phyloP scores from a whole-genome alignment of 1,140 invertebrate species.

The Aphaenogaster floridana region DNA sequence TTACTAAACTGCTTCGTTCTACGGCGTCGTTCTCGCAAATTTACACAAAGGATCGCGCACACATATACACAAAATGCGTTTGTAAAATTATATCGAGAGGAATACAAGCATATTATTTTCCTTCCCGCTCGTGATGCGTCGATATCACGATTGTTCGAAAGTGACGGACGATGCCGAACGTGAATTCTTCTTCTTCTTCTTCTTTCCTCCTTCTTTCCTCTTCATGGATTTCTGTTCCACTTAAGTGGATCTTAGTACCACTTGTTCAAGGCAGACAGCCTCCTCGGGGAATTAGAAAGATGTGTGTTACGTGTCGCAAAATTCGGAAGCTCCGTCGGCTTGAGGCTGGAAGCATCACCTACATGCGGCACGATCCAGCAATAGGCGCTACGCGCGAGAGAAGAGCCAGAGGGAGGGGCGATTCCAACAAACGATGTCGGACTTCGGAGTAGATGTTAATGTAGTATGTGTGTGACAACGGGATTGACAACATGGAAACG shows the following conservation, averaged over 20 bases:
- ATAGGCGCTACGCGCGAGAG: slow-evolving; percentile 69
- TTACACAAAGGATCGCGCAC: neutral
- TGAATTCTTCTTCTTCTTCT: too few relatives aligned
- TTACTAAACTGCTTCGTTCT: neutral
- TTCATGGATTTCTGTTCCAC: too few relatives aligned
- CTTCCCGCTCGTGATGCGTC: neutral
- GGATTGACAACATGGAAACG: slow-evolving; percentile 87
- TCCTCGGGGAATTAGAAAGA: too few relatives aligned
- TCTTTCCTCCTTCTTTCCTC: too few relatives aligned
- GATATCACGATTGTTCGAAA: slow-evolving; percentile 21
- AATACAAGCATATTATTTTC: neutral
- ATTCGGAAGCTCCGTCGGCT: slow-evolving; percentile 15
- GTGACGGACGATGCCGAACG: neutral
- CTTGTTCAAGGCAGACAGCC: too few relatives aligned
- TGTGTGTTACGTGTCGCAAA: slow-evolving; percentile 45
- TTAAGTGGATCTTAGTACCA: too few relatives aligned
- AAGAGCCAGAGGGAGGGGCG: slow-evolving; percentile 81
- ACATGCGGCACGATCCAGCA: slow-evolving; percentile 70
- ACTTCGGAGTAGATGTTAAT: slow-evolving; percentile 87
- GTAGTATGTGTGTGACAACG: slow-evolving; percentile 87
- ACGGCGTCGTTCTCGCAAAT: neutral
- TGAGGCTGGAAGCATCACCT: slow-evolving; percentile 28
- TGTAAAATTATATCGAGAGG: neutral
- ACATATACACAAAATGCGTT: neutral
- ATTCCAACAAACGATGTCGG: slow-evolving; percentile 86